A percentile compares a stretch with the other conserved stretches of the same genome.
Conservation (phyloP, 1,140 invertebrate species). For the Stratiolaelaps scimitus region DNA sequence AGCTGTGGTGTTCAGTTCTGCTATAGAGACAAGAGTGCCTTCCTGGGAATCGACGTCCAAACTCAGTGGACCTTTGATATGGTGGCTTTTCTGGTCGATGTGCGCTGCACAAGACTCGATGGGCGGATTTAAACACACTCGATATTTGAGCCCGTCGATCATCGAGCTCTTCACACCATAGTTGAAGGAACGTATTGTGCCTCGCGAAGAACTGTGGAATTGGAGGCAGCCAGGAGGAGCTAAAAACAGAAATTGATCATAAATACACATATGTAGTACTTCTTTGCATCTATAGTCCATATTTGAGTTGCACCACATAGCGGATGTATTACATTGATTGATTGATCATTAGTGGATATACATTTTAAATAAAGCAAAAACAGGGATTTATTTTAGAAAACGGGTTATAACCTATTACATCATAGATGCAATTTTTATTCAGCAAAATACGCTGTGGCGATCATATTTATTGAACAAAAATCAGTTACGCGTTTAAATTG, state of each 20-base stretch:
- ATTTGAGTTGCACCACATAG: too few relatives aligned
- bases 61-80: background rate
- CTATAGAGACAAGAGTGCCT: background rate
- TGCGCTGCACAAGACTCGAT: background rate
- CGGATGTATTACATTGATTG: too few relatives aligned
- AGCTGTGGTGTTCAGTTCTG: background rate
- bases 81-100: background rate
- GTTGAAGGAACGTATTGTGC: background rate
- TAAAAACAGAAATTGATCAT: background rate
- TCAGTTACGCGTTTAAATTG: too few relatives aligned
- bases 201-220: background rate
- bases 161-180: background rate
- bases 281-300: too few relatives aligned
- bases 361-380: too few relatives aligned
- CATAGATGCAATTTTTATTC: too few relatives aligned
- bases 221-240: background rate
- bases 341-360: too few relatives aligned
- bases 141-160: slow-evolving; percentile 9
- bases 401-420: too few relatives aligned
- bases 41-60: background rate
- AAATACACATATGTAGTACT: too few relatives aligned
- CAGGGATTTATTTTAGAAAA: too few relatives aligned
- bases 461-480: too few relatives aligned
- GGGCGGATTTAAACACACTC: background rate
- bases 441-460: too few relatives aligned